phyloP scores from a whole-genome alignment of 2,888 invertebrate genomes.

The Drosophila nr. perissopoda region DNA sequence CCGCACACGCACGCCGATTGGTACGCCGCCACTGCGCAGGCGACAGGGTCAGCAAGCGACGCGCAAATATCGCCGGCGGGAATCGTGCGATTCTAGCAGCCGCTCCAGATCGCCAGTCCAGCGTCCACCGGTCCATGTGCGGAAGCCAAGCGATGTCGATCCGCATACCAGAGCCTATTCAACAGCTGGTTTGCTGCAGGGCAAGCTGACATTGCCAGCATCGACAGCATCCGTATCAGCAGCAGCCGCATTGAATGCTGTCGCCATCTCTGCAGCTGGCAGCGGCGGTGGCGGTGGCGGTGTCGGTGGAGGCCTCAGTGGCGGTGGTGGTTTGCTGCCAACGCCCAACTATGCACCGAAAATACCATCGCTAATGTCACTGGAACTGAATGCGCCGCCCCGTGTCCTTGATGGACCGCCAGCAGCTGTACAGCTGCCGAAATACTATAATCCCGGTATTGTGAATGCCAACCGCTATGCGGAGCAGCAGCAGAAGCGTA shows the following conservation, averaged over 20 bases:
- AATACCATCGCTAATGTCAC: constrained; percentile 72
- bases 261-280: constrained; percentile 25
- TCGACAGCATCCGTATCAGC: constrained; percentile 12
- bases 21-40: constrained; percentile 12
- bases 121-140: constrained; percentile 7
- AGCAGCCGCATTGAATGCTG: constrained; percentile 11
- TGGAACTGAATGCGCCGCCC: constrained; percentile 65
- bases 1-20: constrained; percentile 52
- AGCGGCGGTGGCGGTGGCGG: constrained; percentile 20
- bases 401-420: constrained; percentile 25
- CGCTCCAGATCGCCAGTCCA: constrained; percentile 60
- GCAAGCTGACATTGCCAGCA: constrained; percentile 20
- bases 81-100: constrained; percentile 61
- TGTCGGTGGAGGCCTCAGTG: constrained; percentile 11
- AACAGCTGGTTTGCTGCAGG: constrained; percentile 9
- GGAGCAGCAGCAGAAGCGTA: constrained; percentile 95
- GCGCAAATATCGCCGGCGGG: constrained; percentile 61
- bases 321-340: constrained; percentile 60
- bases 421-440: constrained; percentile 85
- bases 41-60: constrained; percentile 25
- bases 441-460: constrained; percentile 91
- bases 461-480: constrained; percentile 92
- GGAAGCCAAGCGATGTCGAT: constrained; percentile 29
- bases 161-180: constrained; percentile 14
- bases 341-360: constrained; percentile 68